These are phyloP conservation scores for Ictalurus furcatus DNA, from an alignment of 2,113 vertebrate species.

Conservation along the genomic window DNA sequence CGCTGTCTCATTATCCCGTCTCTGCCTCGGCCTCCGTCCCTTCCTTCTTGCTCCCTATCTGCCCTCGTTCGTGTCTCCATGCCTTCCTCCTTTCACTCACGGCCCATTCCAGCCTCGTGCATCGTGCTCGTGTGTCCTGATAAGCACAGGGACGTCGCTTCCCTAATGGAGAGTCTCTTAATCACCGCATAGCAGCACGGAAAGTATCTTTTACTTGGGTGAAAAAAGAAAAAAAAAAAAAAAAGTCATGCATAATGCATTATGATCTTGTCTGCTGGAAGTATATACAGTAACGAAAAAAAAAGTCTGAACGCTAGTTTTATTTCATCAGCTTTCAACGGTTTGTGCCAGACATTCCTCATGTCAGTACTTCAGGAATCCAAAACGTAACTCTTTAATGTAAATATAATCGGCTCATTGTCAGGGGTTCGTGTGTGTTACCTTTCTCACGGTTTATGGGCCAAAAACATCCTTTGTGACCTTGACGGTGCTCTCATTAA, in stretches of 20 bases:
- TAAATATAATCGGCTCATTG: not conserved
- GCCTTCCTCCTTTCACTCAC: constrained; percentile 32
- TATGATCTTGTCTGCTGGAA: constrained; percentile 12
- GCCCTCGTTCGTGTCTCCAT: not conserved
- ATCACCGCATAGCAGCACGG: constrained; percentile 24
- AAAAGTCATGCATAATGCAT: constrained; percentile 37
- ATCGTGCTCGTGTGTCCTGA: constrained; percentile 38
- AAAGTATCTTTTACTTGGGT: constrained; percentile 23
- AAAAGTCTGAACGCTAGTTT: not conserved
- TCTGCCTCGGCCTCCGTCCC: constrained; percentile 23
- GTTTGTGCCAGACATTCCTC: not conserved
- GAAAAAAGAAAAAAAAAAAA: not conserved
- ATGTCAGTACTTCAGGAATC: not conserved
- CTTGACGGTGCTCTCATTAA: too few relatives aligned
- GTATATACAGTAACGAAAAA: constrained; percentile 25
- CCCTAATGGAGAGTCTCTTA: constrained; percentile 38
- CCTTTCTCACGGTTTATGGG: not conserved
- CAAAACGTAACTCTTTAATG: not conserved
- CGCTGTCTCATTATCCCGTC: constrained; percentile 39
- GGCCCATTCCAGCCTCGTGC: constrained; percentile 24
- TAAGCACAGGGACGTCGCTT: constrained; percentile 31
- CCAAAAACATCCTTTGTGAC: too few relatives aligned
- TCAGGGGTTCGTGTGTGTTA: not conserved
- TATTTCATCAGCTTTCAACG: too few relatives aligned
- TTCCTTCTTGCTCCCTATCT: constrained; percentile 29